These are phyloP conservation scores for Galaxias olidus DNA, from an alignment of 2,797 vertebrate species.

Conservation along the genomic window DNA sequence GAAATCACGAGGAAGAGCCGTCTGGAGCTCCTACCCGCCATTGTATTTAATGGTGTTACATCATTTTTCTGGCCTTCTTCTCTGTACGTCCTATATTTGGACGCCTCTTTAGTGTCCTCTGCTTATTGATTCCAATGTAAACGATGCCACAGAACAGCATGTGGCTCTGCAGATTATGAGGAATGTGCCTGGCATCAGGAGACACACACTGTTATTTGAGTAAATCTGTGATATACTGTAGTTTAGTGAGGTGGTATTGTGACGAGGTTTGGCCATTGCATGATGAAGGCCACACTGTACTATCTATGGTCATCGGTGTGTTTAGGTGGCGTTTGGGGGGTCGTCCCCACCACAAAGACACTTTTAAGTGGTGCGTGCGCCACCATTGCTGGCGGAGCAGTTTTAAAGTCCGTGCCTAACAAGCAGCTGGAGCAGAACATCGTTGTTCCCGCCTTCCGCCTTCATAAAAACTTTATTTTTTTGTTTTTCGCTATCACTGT, in stretches of 20 bases:
- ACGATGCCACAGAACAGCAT: too few relatives aligned
- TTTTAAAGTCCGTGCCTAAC: slow-evolving; percentile 53
- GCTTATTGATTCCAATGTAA: too few relatives aligned
- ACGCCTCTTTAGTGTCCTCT: too few relatives aligned
- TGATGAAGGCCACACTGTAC: too few relatives aligned
- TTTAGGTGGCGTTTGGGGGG: not conserved
- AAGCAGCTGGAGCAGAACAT: slow-evolving; percentile 60
- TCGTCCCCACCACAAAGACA: slow-evolving; percentile 25
- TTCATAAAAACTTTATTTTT: slow-evolving; percentile 47
- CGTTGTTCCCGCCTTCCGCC: slow-evolving; percentile 47
- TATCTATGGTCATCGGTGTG: too few relatives aligned
- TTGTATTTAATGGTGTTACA: slow-evolving; percentile 65
- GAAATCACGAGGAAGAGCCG: slow-evolving; percentile 59
- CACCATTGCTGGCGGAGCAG: slow-evolving; percentile 27
- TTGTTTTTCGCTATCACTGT: slow-evolving; percentile 53
- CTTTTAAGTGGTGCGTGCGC: slow-evolving; percentile 23
- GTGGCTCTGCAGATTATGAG: too few relatives aligned
- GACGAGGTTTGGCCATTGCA: too few relatives aligned
- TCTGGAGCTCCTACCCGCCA: slow-evolving; percentile 48
- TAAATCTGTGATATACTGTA: too few relatives aligned
- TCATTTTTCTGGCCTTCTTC: slow-evolving; percentile 63
- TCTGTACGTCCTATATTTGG: slow-evolving; percentile 44
- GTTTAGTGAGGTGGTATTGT: too few relatives aligned
- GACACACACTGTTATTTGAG: too few relatives aligned
- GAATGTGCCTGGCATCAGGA: too few relatives aligned